phyloP scores from a whole-genome alignment of 2,113 vertebrate genomes.

The Pagrus major region DNA sequence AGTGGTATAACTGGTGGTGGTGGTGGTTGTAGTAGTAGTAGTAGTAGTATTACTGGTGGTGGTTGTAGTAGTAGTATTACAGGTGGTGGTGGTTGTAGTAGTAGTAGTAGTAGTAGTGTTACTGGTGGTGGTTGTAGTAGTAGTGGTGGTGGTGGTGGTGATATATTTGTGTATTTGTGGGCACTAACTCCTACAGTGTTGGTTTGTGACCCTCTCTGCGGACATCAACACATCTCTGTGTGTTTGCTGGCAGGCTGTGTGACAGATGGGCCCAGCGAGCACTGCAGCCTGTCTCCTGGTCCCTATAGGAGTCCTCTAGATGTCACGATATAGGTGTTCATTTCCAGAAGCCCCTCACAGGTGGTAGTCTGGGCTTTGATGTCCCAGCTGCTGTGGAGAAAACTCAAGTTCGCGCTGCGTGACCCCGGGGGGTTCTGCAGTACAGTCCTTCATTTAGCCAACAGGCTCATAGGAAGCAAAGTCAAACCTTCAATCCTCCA shows the following conservation, averaged over 20 bases:
- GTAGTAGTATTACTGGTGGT: no score
- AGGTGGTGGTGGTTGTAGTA: no score
- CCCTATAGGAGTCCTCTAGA: conserved; percentile 60
- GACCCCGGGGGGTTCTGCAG: conserved; percentile 20
- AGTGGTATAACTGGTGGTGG: no score
- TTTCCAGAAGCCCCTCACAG: conserved; percentile 63
- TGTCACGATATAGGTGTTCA: conserved; percentile 60
- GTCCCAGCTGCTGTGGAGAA: conserved; percentile 50
- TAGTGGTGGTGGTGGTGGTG: no score
- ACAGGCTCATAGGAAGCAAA: conserved; percentile 44
- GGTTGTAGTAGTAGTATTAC: no score
- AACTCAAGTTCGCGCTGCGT: conserved; percentile 27
- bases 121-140: no score
- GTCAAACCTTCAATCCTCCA: conserved; percentile 55
- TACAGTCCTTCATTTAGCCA: conserved; percentile 53
- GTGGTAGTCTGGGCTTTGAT: conserved; percentile 68
- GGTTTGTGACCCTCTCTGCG: conserved; percentile 36
- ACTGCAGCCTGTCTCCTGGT: conserved; percentile 40
- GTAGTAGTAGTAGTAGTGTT: no score
- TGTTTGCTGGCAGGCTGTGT: conserved; percentile 38
- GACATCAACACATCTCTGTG: conserved; percentile 19
- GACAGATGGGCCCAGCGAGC: conserved; percentile 69
- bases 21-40: no score
- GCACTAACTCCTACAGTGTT: neutral
- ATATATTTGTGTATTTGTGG: no score